phyloP scores from a whole-genome alignment of 2,888 invertebrate species.

The Latrodectus elegans region DNA sequence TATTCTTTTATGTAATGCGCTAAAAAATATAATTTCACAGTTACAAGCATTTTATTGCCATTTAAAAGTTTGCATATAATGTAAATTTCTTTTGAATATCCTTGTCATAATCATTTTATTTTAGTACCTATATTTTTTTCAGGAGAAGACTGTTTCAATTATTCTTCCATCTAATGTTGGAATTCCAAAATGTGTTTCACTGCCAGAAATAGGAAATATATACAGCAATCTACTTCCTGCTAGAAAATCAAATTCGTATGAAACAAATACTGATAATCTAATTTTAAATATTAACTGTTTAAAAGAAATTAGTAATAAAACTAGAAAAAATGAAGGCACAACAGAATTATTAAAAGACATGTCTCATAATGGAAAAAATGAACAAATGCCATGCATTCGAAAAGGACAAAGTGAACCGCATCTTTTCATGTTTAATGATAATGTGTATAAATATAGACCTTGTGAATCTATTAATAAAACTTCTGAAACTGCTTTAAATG shows the following conservation, averaged over 20 bases:
- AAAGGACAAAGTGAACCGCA: conserved; percentile 63
- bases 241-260: conserved; percentile 36
- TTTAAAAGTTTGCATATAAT: too few species aligned
- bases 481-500: conserved; percentile 51
- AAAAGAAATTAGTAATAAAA: conserved; percentile 3
- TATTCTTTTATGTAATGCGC: too few species aligned
- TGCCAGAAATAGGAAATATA: conserved; percentile 60
- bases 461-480: conserved; percentile 62
- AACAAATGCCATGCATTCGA: conserved; percentile 12
- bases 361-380: conserved; percentile 13
- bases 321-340: neutral
- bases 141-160: conserved; percentile 31
- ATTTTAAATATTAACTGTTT: neutral
- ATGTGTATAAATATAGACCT: conserved; percentile 61
- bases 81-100: too few species aligned
- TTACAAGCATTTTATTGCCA: too few species aligned
- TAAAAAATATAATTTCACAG: too few species aligned
- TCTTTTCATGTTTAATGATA: conserved; percentile 61
- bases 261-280: conserved; percentile 1
- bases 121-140: conserved; percentile 1
- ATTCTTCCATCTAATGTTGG: conserved; percentile 16
- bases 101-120: too few species aligned
- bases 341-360: conserved; percentile 16
- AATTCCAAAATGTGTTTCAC: conserved; percentile 54
- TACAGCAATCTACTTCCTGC: conserved; percentile 26